phyloP scores from a whole-genome alignment of 2,888 invertebrate species.

The Morpho achilles region DNA sequence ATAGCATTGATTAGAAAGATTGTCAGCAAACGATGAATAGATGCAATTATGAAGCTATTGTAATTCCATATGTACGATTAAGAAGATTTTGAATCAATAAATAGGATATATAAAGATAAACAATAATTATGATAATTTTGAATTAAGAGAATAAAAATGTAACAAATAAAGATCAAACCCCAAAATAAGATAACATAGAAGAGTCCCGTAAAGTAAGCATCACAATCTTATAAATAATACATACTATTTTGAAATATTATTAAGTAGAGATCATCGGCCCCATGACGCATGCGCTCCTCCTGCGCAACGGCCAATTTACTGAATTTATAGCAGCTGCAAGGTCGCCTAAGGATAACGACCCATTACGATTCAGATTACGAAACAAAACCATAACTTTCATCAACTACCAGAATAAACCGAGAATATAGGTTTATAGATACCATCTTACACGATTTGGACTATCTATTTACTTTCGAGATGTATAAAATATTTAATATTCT shows the following conservation, averaged over 20 bases:
- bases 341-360: constrained; percentile 72
- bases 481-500: neutral
- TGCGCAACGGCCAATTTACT: constrained; percentile 65
- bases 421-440: neutral
- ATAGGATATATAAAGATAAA: too few relatives aligned
- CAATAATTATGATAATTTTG: too few relatives aligned
- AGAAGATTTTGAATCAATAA: neutral
- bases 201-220: too few relatives aligned
- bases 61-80: neutral
- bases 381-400: constrained; percentile 27
- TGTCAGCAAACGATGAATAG: constrained; percentile 29
- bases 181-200: too few relatives aligned
- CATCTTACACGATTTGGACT: neutral
- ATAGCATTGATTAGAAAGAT: constrained; percentile 41
- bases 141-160: too few relatives aligned
- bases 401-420: constrained; percentile 5
- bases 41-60: too few relatives aligned
- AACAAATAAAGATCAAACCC: too few relatives aligned
- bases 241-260: constrained; percentile 14
- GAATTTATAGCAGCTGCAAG: constrained; percentile 73
- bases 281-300: constrained; percentile 61
- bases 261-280: constrained; percentile 59
- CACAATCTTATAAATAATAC: constrained; percentile 5
- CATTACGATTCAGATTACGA: constrained; percentile 43
- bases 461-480: neutral